Evolutionary conservation across 2,888 invertebrate genomes (phyloP).

Genomic region (Andrena fulva): DNA sequence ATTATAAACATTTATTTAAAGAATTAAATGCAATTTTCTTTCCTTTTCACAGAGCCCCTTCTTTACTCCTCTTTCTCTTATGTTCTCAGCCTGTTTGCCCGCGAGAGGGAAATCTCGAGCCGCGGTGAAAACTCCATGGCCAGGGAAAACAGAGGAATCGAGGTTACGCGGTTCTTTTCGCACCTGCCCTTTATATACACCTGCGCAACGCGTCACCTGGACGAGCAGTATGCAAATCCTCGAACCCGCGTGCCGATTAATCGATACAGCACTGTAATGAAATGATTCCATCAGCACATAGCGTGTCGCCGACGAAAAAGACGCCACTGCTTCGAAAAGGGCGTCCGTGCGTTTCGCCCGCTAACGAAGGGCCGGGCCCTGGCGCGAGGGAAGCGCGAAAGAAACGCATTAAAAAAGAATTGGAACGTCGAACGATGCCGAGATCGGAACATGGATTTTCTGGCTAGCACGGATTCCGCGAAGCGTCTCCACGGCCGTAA

Average conservation of each 20-base stretch:
- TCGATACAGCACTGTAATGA: conserved; percentile 21
- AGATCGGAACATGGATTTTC: conserved; percentile 51
- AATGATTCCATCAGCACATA: conserved; percentile 7
- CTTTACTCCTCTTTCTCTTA: conserved; percentile 44
- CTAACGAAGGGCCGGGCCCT: background rate
- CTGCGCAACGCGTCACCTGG: conserved; percentile 46
- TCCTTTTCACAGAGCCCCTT: too few relatives aligned
- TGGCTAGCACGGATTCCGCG: conserved; percentile 61
- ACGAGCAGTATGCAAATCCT: conserved; percentile 2
- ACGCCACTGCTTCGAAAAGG: background rate
- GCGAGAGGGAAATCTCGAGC: conserved; percentile 74
- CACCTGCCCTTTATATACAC: conserved; percentile 57
- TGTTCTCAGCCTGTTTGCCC: conserved; percentile 69
- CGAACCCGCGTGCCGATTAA: conserved; percentile 5
- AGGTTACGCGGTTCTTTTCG: conserved; percentile 43
- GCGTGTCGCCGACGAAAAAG: background rate
- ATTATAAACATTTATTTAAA: too few relatives aligned
- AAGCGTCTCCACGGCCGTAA: conserved; percentile 68
- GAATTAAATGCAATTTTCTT: too few relatives aligned
- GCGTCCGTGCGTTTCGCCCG: background rate
- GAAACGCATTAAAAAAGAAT: conserved; percentile 18
- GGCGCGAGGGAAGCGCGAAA: background rate
- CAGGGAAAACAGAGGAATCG: conserved; percentile 25
- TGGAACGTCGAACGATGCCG: conserved; percentile 40
- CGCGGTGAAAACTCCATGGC: conserved; percentile 69